A percentile compares a stretch with the other conserved stretches of the same genome.
phyloP scores from a whole-genome alignment of 2,888 invertebrate species.

The Thyatira batis region DNA sequence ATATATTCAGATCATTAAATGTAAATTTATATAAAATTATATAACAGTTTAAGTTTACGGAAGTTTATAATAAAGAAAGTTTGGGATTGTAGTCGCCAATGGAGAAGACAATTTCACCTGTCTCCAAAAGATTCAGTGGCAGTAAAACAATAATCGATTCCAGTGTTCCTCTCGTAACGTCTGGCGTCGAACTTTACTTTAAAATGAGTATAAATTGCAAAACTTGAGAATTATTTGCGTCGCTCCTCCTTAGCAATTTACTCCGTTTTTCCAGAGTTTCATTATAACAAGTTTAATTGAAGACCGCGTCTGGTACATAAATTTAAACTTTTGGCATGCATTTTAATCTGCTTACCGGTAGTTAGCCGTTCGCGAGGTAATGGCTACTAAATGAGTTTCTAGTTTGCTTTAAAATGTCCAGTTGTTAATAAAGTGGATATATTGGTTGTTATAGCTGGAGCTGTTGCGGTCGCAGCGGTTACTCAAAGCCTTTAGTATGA shows the following conservation, averaged over 20 bases:
- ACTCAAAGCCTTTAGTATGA: slow-evolving; percentile 10
- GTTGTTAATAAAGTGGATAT: slow-evolving; percentile 42
- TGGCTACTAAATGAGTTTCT: slow-evolving; percentile 67
- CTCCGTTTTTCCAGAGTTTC: slow-evolving; percentile 72
- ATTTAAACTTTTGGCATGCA: slow-evolving; percentile 77
- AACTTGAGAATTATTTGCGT: slow-evolving; percentile 74
- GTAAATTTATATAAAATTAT: background rate
- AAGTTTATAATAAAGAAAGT: background rate
- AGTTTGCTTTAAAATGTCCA: slow-evolving; percentile 51
- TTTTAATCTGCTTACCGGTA: slow-evolving; percentile 74
- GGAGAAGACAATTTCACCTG: slow-evolving; percentile 20
- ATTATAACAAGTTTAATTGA: slow-evolving; percentile 79
- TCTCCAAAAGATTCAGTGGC: slow-evolving; percentile 34
- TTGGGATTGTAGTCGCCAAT: background rate
- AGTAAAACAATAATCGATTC: slow-evolving; percentile 55
- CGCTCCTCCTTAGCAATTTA: slow-evolving; percentile 62
- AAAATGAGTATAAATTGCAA: slow-evolving; percentile 74
- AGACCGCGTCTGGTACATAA: slow-evolving; percentile 76
- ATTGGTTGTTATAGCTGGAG: slow-evolving; percentile 9
- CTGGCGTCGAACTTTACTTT: slow-evolving; percentile 62
- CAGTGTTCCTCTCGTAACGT: slow-evolving; percentile 46
- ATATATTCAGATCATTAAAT: background rate
- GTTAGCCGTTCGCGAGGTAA: slow-evolving; percentile 57
- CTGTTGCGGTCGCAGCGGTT: slow-evolving; percentile 7
- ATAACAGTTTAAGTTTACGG: background rate